Conservation (phyloP, 2,797 vertebrate species). For the Todus mexicanus region DNA sequence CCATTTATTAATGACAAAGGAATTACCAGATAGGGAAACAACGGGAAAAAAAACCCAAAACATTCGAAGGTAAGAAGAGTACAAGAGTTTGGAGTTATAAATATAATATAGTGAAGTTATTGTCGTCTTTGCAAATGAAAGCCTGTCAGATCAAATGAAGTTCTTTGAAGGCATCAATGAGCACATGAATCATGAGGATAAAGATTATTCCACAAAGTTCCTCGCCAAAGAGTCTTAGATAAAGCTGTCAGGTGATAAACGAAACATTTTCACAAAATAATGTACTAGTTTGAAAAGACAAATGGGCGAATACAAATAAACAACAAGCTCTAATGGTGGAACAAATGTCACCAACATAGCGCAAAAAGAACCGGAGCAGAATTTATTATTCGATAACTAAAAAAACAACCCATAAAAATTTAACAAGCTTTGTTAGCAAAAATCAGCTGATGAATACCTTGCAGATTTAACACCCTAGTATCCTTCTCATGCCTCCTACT, state of each 20-base stretch:
- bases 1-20: neutral
- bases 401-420: neutral
- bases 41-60: neutral
- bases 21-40: neutral
- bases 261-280: neutral
- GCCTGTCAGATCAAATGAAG: neutral
- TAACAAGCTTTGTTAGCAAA: neutral
- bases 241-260: neutral
- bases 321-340: neutral
- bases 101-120: neutral
- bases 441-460: neutral
- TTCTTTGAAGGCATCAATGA: neutral
- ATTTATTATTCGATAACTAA: neutral
- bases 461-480: neutral
- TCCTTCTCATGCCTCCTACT: neutral
- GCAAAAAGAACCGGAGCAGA: neutral
- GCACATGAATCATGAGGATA: neutral
- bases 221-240: neutral
- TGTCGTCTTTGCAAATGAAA: neutral
- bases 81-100: too few relatives aligned
- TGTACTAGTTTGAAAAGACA: fast-evolving
- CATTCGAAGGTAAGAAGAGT: neutral
- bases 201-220: neutral
- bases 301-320: neutral
- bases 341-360: neutral